These are phyloP conservation scores for Aphaenogaster floridana DNA, from an alignment of 1,140 invertebrate genomes.

Conservation along the genomic window DNA sequence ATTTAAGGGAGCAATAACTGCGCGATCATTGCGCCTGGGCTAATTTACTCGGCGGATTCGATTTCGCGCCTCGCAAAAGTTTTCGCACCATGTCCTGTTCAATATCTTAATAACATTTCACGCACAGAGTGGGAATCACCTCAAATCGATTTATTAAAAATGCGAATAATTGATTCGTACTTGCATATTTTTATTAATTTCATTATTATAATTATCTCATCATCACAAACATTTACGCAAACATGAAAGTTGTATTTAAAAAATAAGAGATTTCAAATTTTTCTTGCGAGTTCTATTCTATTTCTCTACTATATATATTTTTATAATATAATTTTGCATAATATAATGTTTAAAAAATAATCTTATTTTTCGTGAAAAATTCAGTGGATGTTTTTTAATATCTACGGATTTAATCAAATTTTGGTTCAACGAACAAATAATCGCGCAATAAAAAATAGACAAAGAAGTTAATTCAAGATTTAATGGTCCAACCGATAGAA, in stretches of 20 bases:
- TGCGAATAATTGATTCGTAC: background rate
- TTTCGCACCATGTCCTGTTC: conserved; percentile 31
- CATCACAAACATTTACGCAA: background rate
- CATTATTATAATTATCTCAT: background rate
- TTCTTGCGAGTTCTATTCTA: background rate
- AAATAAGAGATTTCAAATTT: background rate
- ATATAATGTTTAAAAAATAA: background rate
- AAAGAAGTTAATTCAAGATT: conserved; percentile 6
- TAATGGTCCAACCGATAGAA: conserved; percentile 38
- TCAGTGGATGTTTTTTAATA: background rate
- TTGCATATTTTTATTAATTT: background rate
- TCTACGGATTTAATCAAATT: background rate
- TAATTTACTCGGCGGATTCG: conserved; percentile 60
- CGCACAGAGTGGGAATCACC: background rate
- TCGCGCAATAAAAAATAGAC: background rate
- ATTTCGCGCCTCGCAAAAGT: conserved; percentile 50
- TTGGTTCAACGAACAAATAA: background rate
- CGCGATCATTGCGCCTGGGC: conserved; percentile 27
- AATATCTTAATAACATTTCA: conserved; percentile 31
- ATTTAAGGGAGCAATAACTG: conserved; percentile 77
- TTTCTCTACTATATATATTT: background rate
- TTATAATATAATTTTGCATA: background rate
- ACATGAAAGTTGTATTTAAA: background rate
- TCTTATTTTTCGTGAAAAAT: background rate
- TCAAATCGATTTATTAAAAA: background rate